These are phyloP conservation scores for Manduca sexta DNA, from an alignment of 1,140 invertebrate species.

Conservation along the genomic window DNA sequence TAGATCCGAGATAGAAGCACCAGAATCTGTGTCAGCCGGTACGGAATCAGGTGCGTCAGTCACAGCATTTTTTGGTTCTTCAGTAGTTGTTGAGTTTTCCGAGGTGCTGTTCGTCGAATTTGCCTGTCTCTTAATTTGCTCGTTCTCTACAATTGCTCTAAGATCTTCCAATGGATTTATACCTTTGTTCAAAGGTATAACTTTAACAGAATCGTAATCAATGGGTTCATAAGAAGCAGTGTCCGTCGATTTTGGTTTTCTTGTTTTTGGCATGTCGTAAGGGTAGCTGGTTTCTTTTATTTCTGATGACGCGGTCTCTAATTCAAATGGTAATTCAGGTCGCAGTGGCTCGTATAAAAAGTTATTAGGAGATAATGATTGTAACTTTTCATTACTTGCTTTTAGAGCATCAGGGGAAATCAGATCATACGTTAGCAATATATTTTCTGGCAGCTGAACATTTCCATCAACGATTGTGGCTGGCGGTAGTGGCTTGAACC, in stretches of 20 bases:
- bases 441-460: conserved; percentile 59
- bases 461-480: conserved; percentile 53
- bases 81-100: conserved; percentile 22
- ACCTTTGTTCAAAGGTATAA: conserved; percentile 57
- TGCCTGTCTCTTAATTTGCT: conserved; percentile 62
- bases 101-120: conserved; percentile 12
- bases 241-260: conserved; percentile 41
- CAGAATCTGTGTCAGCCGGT: conserved; percentile 45
- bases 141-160: conserved; percentile 45
- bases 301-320: conserved; percentile 57
- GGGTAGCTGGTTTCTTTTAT: conserved; percentile 41
- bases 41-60: conserved; percentile 29
- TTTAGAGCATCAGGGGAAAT: conserved; percentile 42
- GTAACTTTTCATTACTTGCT: conserved; percentile 16
- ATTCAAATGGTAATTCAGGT: conserved; percentile 50
- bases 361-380: conserved; percentile 30
- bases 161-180: conserved; percentile 43
- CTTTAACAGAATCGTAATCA: conserved; percentile 61
- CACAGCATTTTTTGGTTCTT: conserved; percentile 26
- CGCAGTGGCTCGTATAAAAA: conserved; percentile 53
- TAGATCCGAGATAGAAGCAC: conserved; percentile 76
- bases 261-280: conserved; percentile 47
- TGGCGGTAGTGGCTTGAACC: conserved; percentile 60
- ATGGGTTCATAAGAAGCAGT: conserved; percentile 45
- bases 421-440: conserved; percentile 56